A percentile compares a stretch with the other conserved stretches of the same genome.
These are phyloP conservation scores for Priocnemis perturbator DNA, from an alignment of 2,888 invertebrate genomes.

Conservation along the genomic window DNA sequence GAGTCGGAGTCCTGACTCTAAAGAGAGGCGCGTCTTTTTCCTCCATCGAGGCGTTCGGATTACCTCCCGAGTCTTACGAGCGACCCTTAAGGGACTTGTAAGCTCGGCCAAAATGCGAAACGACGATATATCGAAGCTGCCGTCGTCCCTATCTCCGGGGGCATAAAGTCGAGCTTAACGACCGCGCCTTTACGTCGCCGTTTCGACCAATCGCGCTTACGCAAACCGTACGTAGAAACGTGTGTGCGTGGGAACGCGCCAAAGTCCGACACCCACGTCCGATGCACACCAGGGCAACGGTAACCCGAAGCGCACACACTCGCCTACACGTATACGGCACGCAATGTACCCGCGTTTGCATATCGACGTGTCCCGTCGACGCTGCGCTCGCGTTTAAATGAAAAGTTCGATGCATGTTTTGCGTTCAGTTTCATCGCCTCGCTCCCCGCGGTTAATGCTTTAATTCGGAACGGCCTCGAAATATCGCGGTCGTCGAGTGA, in stretches of 20 bases:
- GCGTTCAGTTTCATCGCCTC: conserved; percentile 2
- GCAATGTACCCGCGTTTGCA: too few relatives aligned
- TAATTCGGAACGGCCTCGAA: conserved; percentile 1
- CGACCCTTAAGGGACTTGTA: conserved; percentile 26
- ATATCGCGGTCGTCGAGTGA: conserved; percentile 3
- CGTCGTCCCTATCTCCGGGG: conserved; percentile 24
- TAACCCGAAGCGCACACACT: too few relatives aligned
- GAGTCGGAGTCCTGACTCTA: background rate
- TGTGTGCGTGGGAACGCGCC: too few relatives aligned
- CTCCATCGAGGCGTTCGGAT: conserved; percentile 19
- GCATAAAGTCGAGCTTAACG: conserved; percentile 45
- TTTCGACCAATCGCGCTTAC: conserved; percentile 35
- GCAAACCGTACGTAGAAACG: background rate
- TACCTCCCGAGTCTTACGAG: conserved; percentile 20
- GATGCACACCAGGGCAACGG: too few relatives aligned
- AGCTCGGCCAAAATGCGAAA: conserved; percentile 30
- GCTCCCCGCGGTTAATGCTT: background rate
- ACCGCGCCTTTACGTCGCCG: conserved; percentile 34
- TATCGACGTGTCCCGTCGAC: too few relatives aligned
- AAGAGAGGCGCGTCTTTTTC: background rate
- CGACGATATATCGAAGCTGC: conserved; percentile 24
- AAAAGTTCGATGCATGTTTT: conserved; percentile 3
- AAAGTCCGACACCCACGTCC: too few relatives aligned
- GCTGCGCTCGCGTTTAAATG: background rate
- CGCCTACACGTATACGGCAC: too few relatives aligned